These are phyloP conservation scores for Anagyrus pseudococci DNA, from an alignment of 2,888 invertebrate genomes.

Conservation along the genomic window DNA sequence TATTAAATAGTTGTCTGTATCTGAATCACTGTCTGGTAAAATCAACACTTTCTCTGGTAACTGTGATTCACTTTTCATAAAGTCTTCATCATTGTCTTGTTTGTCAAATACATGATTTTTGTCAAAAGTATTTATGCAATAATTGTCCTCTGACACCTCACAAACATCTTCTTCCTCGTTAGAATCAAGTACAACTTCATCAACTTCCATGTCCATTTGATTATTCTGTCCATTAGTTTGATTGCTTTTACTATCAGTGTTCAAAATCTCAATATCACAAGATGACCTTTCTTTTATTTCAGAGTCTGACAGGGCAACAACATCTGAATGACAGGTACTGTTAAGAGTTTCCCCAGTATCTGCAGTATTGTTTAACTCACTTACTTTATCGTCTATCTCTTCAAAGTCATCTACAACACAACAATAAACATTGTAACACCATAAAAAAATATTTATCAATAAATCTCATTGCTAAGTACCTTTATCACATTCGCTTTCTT, in stretches of 20 bases:
- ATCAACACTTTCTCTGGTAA: slow-evolving; percentile 65
- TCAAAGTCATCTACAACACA: slow-evolving; percentile 14
- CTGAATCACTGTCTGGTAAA: slow-evolving; percentile 72
- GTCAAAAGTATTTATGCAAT: slow-evolving; percentile 40
- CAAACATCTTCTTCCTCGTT: slow-evolving; percentile 51
- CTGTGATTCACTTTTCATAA: slow-evolving; percentile 43
- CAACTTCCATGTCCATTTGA: slow-evolving; percentile 37
- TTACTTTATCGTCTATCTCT: background rate
- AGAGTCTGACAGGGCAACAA: background rate
- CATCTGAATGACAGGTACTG: slow-evolving; percentile 10
- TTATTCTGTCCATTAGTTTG: slow-evolving; percentile 24
- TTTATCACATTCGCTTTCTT: background rate
- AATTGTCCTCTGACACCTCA: slow-evolving; percentile 43
- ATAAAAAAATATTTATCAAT: background rate
- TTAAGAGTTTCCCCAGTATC: slow-evolving; percentile 3
- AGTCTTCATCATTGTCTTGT: slow-evolving; percentile 23
- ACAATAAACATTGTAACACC: background rate
- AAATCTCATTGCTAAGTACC: slow-evolving; percentile 1
- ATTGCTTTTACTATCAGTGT: slow-evolving; percentile 16
- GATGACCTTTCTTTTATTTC: slow-evolving; percentile 16
- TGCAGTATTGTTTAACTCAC: background rate
- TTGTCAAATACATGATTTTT: slow-evolving; percentile 13
- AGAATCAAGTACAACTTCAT: slow-evolving; percentile 48
- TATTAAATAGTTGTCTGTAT: slow-evolving; percentile 69
- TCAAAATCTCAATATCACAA: slow-evolving; percentile 35